These are phyloP conservation scores for Polylopha cassiicola DNA, from an alignment of 2,888 invertebrate genomes.

Conservation along the genomic window DNA sequence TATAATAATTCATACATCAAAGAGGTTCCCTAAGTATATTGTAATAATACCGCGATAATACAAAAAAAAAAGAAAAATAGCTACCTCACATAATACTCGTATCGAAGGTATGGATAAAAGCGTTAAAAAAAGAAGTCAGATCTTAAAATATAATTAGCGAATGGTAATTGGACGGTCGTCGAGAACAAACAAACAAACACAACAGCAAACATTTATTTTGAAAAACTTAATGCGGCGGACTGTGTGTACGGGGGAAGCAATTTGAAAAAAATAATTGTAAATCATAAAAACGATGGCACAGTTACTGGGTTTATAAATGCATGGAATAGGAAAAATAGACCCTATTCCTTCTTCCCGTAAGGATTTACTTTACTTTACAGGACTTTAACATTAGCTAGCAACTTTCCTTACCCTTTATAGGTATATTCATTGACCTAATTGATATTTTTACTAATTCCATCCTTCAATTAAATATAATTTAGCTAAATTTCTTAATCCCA, in stretches of 20 bases:
- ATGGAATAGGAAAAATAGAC: too few species aligned
- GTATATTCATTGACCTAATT: conserved; percentile 3
- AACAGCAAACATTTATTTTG: conserved; percentile 21
- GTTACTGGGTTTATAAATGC: too few species aligned
- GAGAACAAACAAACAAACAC: conserved; percentile 35
- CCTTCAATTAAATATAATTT: too few species aligned
- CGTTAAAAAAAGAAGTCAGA: conserved; percentile 42
- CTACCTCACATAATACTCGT: conserved; percentile 53
- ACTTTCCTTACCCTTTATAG: too few species aligned
- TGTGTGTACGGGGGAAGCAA: background rate
- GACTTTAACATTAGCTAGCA: too few species aligned
- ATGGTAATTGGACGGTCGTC: conserved; percentile 64
- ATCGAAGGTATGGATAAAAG: conserved; percentile 34
- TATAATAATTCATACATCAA: conserved; percentile 78
- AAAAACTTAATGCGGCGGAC: conserved; percentile 18
- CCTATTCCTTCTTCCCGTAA: too few species aligned
- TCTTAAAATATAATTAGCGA: conserved; percentile 40
- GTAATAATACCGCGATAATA: conserved; percentile 66
- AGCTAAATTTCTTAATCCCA: background rate
- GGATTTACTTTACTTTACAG: too few species aligned
- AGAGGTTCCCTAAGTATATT: conserved; percentile 70
- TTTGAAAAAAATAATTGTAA: background rate
- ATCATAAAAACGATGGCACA: too few species aligned
- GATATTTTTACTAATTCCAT: too few species aligned
- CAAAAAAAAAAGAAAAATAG: conserved; percentile 46